Percentiles rank a stretch among this genome's conserved stretches.
phyloP scores from a whole-genome alignment of 2,113 vertebrate species.

The Elanoides forficatus region DNA sequence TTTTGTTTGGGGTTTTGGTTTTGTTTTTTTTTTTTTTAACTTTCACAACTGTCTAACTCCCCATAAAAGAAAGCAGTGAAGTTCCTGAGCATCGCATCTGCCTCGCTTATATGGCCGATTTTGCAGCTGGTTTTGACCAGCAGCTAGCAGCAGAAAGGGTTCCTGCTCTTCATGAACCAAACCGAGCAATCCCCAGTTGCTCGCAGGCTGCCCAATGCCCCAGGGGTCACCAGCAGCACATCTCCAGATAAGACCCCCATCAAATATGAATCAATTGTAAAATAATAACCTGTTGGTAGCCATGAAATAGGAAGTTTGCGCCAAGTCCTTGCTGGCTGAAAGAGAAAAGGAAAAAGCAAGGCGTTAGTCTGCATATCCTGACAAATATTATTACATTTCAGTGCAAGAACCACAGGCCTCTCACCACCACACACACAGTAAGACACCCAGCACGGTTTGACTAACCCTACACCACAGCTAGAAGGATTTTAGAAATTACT shows the following conservation, averaged over 20 bases:
- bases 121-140: background rate
- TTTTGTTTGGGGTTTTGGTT: background rate
- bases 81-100: background rate
- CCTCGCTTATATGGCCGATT: background rate
- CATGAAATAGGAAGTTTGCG: conserved; percentile 98
- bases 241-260: background rate
- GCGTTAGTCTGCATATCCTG: background rate
- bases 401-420: accelerated
- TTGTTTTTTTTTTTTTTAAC: too few relatives aligned
- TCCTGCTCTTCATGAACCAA: background rate
- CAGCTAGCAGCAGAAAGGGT: background rate
- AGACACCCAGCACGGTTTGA: background rate
- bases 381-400: accelerated
- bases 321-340: conserved; percentile 97
- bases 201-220: background rate
- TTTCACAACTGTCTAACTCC: background rate
- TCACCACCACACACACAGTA: accelerated
- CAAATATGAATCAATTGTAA: background rate
- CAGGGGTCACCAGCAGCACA: background rate
- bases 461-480: background rate
- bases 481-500: background rate
- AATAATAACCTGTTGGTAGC: conserved; percentile 95
- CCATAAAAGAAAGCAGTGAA: background rate
- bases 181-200: background rate
- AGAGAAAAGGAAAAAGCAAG: conserved; percentile 13